phyloP scores from a whole-genome alignment of 92 coral and sea anemone species.

The Phenganax subtilis region DNA sequence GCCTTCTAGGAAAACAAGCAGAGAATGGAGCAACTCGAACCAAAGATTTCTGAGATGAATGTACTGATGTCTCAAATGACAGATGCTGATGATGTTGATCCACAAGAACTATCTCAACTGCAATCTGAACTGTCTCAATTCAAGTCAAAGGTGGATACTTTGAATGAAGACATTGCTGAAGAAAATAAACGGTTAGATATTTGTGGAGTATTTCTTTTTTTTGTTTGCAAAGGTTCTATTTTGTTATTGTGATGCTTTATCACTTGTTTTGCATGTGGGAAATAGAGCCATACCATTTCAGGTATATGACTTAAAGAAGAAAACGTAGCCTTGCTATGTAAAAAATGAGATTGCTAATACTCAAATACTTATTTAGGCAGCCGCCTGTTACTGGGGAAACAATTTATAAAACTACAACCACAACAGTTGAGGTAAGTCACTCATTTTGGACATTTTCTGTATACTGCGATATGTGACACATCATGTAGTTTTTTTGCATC shows the following conservation, averaged over 20 bases:
- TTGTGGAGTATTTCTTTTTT: not conserved
- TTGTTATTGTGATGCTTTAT: no score
- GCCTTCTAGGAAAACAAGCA: constrained; percentile 26
- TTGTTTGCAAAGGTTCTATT: not conserved
- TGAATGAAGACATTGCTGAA: constrained; percentile 11
- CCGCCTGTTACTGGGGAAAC: constrained; percentile 27
- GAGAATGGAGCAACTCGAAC: constrained; percentile 33
- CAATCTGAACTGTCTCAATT: constrained; percentile 24
- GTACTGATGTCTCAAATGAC: constrained; percentile 20
- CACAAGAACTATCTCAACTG: constrained; percentile 9
- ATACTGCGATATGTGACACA: not conserved
- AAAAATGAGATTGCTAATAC: no score
- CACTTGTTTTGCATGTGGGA: no score
- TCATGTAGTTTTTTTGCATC: no score
- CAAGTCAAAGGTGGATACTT: not conserved
- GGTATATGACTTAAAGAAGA: no score
- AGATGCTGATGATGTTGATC: constrained; percentile 35
- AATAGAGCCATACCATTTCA: no score
- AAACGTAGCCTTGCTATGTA: no score
- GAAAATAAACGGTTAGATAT: constrained; percentile 26
- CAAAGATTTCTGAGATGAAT: constrained; percentile 23
- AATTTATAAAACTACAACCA: constrained; percentile 26
- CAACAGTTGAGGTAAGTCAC: constrained; percentile 9
- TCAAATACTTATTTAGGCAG: constrained; percentile 3
- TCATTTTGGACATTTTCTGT: not conserved